These are phyloP conservation scores for Drosophila anomelani DNA, from an alignment of 2,888 invertebrate species.

Conservation along the genomic window DNA sequence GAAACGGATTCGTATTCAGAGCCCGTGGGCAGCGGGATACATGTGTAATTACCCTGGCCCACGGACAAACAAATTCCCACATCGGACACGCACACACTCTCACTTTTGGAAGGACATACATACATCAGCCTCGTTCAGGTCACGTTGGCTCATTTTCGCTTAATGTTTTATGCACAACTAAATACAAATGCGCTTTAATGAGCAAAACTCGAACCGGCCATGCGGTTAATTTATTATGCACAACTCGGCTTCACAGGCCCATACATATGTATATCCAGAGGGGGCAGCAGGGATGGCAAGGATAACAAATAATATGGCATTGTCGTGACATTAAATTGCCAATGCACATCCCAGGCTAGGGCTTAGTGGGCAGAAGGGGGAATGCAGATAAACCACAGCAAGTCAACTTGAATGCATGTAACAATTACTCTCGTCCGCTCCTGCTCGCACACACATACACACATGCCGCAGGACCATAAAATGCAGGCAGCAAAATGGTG, in stretches of 20 bases:
- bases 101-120: slow-evolving; percentile 20
- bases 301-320: slow-evolving; percentile 69
- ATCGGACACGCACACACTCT: not conserved
- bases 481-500: slow-evolving; percentile 56
- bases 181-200: slow-evolving; percentile 79
- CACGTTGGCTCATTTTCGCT: slow-evolving; percentile 76
- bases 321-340: slow-evolving; percentile 55
- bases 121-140: slow-evolving; percentile 47
- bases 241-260: slow-evolving; percentile 57
- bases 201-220: slow-evolving; percentile 64
- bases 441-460: slow-evolving; percentile 18
- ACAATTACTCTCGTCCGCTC: slow-evolving; percentile 64
- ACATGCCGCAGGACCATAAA: slow-evolving; percentile 58
- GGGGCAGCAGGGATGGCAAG: slow-evolving; percentile 11
- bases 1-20: slow-evolving; percentile 22
- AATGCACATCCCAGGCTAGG: slow-evolving; percentile 13
- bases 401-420: slow-evolving; percentile 59
- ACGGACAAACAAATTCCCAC: slow-evolving; percentile 17
- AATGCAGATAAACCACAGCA: slow-evolving; percentile 42
- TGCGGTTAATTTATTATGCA: slow-evolving; percentile 79
- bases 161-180: slow-evolving; percentile 78
- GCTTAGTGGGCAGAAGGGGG: not conserved
- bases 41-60: slow-evolving; percentile 29
- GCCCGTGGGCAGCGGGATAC: slow-evolving; percentile 8
- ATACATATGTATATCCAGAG: slow-evolving; percentile 9